Conservation (phyloP, 2,888 invertebrate species). For the Eupithecia abbreviata region DNA sequence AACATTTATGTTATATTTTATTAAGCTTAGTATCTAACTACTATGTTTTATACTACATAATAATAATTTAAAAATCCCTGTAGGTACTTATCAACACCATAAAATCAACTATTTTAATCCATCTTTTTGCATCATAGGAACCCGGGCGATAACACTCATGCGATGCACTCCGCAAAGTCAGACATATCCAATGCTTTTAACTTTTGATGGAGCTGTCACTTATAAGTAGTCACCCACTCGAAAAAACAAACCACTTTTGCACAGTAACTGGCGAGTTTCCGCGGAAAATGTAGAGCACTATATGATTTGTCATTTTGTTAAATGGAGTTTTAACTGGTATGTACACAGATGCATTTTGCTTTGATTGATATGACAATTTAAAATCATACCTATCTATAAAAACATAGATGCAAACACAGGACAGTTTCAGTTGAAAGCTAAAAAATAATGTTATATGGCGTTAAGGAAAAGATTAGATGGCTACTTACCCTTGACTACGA, state of each 20-base stretch:
- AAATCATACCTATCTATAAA: neutral
- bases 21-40: no score
- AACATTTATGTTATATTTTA: no score
- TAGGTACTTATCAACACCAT: neutral
- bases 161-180: slow-evolving; percentile 38
- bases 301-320: slow-evolving; percentile 1
- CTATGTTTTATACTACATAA: no score
- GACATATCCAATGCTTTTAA: slow-evolving; percentile 43
- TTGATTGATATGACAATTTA: neutral
- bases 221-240: slow-evolving; percentile 35
- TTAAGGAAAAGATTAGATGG: no score
- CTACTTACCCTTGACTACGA: no score
- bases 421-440: neutral
- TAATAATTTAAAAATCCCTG: neutral
- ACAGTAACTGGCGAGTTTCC: slow-evolving; percentile 8
- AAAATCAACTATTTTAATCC: slow-evolving; percentile 7
- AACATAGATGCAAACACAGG: neutral
- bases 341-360: neutral
- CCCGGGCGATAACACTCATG: slow-evolving; percentile 27
- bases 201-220: slow-evolving; percentile 47
- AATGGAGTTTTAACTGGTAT: neutral
- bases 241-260: slow-evolving; percentile 36
- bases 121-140: slow-evolving; percentile 9
- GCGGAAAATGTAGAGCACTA: slow-evolving; percentile 1
- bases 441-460: neutral